Percentiles rank a stretch among this genome's conserved stretches.
Evolutionary conservation across 1,140 invertebrate species (phyloP).

Genomic region (Octopus bimaculoides): DNA sequence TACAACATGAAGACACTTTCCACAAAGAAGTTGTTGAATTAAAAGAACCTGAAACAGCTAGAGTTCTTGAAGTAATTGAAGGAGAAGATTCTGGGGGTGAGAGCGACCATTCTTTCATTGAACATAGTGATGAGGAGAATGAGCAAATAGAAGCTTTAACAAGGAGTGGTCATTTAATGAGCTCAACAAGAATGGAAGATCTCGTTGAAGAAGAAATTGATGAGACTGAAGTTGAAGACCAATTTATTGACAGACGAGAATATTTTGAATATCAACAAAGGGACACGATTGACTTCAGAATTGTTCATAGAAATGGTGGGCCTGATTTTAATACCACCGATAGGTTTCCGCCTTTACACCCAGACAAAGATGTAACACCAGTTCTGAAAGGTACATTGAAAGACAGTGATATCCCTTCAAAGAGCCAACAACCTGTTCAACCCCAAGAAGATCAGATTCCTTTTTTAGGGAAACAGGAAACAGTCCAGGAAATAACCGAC

Average conservation of each 20-base stretch:
- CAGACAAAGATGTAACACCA: not conserved
- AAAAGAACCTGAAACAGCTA: conserved; percentile 7
- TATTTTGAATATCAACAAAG: not conserved
- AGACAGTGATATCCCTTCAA: not conserved
- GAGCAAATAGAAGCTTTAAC: conserved; percentile 1
- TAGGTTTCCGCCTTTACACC: not conserved
- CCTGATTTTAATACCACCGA: not conserved
- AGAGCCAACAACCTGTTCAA: too few relatives aligned
- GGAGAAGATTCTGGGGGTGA: conserved; percentile 12
- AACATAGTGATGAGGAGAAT: conserved; percentile 6
- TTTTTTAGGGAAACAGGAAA: conserved; percentile 11
- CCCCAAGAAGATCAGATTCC: not conserved
- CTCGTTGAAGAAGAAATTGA: conserved; percentile 6
- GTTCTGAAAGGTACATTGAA: not conserved
- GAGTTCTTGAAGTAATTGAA: conserved; percentile 24
- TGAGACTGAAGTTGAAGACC: conserved; percentile 18
- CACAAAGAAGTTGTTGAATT: not conserved
- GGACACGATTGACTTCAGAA: not conserved
- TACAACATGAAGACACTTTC: not conserved
- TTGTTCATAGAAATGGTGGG: not conserved
- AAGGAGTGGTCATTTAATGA: conserved; percentile 22
- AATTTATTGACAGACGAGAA: not conserved
- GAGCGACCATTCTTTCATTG: conserved; percentile 5
- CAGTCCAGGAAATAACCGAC: not conserved
- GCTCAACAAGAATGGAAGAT: conserved; percentile 11